Evolutionary conservation across 1,140 invertebrate genomes (phyloP).

Genomic region (Bombus waltoni): DNA sequence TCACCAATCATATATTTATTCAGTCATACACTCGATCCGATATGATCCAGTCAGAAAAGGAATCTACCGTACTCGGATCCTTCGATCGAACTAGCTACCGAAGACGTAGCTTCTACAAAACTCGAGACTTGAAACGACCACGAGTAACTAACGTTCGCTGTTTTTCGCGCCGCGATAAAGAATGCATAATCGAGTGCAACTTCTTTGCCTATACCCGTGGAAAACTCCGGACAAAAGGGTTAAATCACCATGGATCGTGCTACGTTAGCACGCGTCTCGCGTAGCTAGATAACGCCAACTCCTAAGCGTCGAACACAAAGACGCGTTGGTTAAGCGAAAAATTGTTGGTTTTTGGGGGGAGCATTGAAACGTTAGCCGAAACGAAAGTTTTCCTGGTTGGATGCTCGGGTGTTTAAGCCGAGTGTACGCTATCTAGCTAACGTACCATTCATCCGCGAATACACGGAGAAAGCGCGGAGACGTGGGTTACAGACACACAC

Average conservation of each 20-base stretch:
- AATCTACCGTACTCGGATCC: neutral
- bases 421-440: constrained; percentile 31
- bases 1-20: too few species aligned
- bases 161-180: too few species aligned
- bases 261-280: neutral
- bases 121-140: too few species aligned
- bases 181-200: neutral
- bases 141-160: too few species aligned
- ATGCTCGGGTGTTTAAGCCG: constrained; percentile 12
- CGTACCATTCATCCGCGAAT: constrained; percentile 41
- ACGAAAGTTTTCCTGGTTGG: constrained; percentile 6
- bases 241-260: neutral
- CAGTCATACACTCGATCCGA: too few species aligned
- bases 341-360: neutral
- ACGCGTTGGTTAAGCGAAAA: neutral
- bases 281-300: neutral
- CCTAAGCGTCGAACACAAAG: neutral
- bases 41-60: neutral
- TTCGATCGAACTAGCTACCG: rapidly evolving
- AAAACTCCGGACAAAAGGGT: neutral
- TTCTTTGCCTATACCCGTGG: neutral
- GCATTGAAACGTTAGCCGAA: neutral
- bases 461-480: neutral
- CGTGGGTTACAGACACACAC: constrained; percentile 26
- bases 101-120: too few species aligned